Conservation (phyloP, 2,113 vertebrate species). For the Pelodiscus sinensis region DNA sequence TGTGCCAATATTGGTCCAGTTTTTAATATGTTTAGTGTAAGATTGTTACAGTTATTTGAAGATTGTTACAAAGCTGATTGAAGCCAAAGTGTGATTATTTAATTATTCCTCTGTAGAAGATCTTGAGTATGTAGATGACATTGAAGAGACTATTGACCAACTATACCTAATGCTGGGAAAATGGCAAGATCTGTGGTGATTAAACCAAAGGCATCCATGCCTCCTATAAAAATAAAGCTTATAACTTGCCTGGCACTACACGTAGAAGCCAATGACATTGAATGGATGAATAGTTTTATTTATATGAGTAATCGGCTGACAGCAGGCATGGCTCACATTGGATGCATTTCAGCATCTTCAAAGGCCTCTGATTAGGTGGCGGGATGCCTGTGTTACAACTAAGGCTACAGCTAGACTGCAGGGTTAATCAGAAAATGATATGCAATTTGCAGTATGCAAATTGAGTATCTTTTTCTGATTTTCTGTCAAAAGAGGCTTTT, state of each 20-base stretch:
- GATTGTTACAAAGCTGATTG: background rate
- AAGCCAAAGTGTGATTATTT: background rate
- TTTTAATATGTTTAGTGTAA: background rate
- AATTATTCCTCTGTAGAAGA: background rate
- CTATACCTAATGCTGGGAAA: background rate
- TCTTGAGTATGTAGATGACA: background rate
- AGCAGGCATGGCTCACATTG: background rate
- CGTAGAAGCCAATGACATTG: background rate
- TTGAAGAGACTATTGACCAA: background rate
- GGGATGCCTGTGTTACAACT: background rate
- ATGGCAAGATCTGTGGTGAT: background rate
- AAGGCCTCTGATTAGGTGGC: background rate
- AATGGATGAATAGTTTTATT: background rate
- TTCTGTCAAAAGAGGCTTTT: no score
- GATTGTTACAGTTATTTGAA: background rate
- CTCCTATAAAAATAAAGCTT: background rate
- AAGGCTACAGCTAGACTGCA: background rate
- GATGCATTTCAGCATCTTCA: background rate
- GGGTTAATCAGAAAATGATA: no score
- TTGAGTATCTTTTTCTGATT: no score
- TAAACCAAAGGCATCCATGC: background rate
- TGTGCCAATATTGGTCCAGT: background rate
- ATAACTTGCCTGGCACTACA: background rate
- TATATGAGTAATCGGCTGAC: background rate
- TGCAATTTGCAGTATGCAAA: no score